Evolutionary conservation across 2,797 vertebrate species (phyloP).

Genomic region (Adrianichthys oophorus): DNA sequence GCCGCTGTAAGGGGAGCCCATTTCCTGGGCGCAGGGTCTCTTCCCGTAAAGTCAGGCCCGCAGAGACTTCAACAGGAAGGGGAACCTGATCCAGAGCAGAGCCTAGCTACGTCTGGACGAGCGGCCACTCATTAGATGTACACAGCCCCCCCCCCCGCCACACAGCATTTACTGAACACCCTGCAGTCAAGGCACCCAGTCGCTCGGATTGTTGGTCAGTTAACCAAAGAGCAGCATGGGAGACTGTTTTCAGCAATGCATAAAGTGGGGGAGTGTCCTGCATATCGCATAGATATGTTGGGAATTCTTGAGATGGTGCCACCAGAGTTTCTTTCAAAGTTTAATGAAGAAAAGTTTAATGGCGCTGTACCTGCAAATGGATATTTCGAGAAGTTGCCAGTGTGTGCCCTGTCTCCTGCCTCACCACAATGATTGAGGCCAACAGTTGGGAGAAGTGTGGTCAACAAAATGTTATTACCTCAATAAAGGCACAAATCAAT

Average conservation of each 20-base stretch:
- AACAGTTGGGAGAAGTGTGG: constrained; percentile 87
- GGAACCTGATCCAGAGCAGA: constrained; percentile 83
- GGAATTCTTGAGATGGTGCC: constrained; percentile 2
- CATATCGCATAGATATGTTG: constrained; percentile 31
- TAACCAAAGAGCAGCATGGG: constrained; percentile 25
- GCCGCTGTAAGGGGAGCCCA: constrained; percentile 81
- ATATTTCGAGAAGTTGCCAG: constrained; percentile 58
- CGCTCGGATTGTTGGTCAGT: constrained; percentile 31
- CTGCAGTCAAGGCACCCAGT: constrained; percentile 40
- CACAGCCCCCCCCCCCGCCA: constrained; percentile 57
- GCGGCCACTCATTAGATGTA: constrained; percentile 71
- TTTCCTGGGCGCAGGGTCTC: constrained; percentile 82
- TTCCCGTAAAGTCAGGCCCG: constrained; percentile 81
- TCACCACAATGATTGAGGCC: constrained; percentile 85
- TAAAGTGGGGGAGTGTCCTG: constrained; percentile 33
- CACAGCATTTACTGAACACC: constrained; percentile 49
- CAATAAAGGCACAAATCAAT: constrained; percentile 93
- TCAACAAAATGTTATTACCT: constrained; percentile 94
- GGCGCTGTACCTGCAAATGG: constrained; percentile 19
- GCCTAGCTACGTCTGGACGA: constrained; percentile 71
- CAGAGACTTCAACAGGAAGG: constrained; percentile 84
- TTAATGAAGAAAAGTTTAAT: constrained; percentile 30
- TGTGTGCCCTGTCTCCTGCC: constrained; percentile 45
- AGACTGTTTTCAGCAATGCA: constrained; percentile 41
- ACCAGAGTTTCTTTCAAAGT: constrained; percentile 31